Evolutionary conservation across 1,140 invertebrate species (phyloP), one percentile per base, ranked within the genome.

Genomic region (Neuroterus valhalla): DNA sequence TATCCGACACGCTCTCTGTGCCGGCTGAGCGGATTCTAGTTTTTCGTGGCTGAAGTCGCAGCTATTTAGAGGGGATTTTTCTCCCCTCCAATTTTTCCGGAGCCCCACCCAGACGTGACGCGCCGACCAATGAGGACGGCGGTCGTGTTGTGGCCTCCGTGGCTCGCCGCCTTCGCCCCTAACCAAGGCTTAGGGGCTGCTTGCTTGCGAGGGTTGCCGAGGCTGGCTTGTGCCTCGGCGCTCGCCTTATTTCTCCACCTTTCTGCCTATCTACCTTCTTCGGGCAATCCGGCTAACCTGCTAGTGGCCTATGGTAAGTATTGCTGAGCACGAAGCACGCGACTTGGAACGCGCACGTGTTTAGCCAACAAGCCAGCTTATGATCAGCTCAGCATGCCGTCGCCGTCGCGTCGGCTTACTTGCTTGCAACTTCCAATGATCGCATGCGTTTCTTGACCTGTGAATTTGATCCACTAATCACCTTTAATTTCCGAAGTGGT

Each of bases 51-150:
- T 69, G 82, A 80, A 77, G 78, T 82, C 82, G 69, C 81, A 89
- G 88, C 89, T 89, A 90, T 90, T 90, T 90, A 89, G 86, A 81
- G 87, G 88, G 86, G 88, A 89, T 87, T 88, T 88, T 87, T 87
- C 79, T 86, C 86, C 88, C 88, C 87, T 77, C 82, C 87, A 87
- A 86, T 87, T 90, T 89, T 89, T 88, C 85, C 81, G 81, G 85
- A 86, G 88, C 88, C 86, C 88, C 88, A 88, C 88, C 89, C 88
- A 89, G 85, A 75, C 77, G 71, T 79, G 78, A 75, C 82, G 85
- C 85, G 85, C 83, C 88, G 86, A 90, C 89, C 89, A 90, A 89
- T 90, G 88, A 87, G 88, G 87, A 85, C 81, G 78, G 89, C 85
- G 89, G 89, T 90, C 86, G 89, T 89, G 88, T 89, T 90, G 89